These are phyloP conservation scores for Betta splendens DNA, from an alignment of 2,797 vertebrate species.

Conservation along the genomic window DNA sequence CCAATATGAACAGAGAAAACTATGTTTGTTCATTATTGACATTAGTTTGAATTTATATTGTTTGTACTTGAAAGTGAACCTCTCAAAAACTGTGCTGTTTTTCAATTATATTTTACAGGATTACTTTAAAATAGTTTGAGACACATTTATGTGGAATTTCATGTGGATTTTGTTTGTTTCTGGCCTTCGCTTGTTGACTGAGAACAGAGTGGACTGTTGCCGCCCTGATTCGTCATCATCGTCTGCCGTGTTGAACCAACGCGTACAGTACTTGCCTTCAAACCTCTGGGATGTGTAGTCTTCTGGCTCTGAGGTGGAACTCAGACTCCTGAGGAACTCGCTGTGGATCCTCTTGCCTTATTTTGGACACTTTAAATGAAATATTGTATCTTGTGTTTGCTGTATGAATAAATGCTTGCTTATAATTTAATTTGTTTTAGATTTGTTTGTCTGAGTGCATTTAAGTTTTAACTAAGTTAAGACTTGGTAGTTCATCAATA, in stretches of 20 bases:
- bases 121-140: constrained; percentile 1
- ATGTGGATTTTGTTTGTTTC: constrained; percentile 13
- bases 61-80: not conserved
- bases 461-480: too few relatives aligned
- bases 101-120: not conserved
- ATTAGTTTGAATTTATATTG: not conserved
- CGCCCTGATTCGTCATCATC: constrained; percentile 11
- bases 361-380: constrained; percentile 59
- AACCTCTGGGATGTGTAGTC: constrained; percentile 66
- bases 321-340: constrained; percentile 12
- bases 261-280: constrained; percentile 40
- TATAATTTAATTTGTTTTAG: constrained; percentile 26
- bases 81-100: not conserved
- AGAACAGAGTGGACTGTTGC: constrained; percentile 18
- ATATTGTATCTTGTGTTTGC: constrained; percentile 53
- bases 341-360: constrained; percentile 54
- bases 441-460: constrained; percentile 20
- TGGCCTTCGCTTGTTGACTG: not conserved
- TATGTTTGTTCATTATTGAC: not conserved
- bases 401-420: constrained; percentile 66
- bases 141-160: not conserved
- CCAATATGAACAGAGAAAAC: not conserved
- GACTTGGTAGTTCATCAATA: too few relatives aligned
- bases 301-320: constrained; percentile 19
- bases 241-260: constrained; percentile 13